Evolutionary conservation across 2,113 vertebrate genomes (phyloP), one percentile per base, ranked within the genome.

Genomic region (Drymodes brunneopygia): DNA sequence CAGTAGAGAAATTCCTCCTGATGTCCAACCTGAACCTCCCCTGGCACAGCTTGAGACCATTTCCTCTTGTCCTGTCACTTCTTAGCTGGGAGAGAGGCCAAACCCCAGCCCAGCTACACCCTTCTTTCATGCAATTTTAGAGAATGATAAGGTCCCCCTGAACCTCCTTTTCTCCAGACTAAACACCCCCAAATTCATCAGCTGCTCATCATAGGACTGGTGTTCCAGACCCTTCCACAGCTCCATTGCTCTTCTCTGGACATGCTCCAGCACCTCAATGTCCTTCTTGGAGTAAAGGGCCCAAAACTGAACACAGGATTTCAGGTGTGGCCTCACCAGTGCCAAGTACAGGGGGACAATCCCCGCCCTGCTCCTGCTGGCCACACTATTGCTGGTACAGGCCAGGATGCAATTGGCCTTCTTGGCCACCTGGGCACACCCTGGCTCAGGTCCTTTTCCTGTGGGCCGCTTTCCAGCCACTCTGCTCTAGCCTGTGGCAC

Each of bases 311-410:
- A 6, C 15, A 45, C 6, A n/a, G 45, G 38, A 60, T 53, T 45
- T 3, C 5, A 64, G 11, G 1, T 35, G 35, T 1, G 2, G 21
- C 23, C 23, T 51, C 45, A 11, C 19, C 44, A 20, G 2, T 7
- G 3, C 15, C 0, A 0, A 44, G 14, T 28, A 18, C 18, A 27
- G 10, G 5, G 6, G 11, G 3, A 8, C 42, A 71, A 40, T 35
- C 36, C 23, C 36, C 44, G 45, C 7, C 19, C 60, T 38, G 36
- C 1, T 24, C 36, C 86, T 73, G 51, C 51, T 88, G 51, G 12
- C 36, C 86, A 20, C 44, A 36, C 51, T 9, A 1, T 11, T 66
- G 61, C 51, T 73, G 67, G 6, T 4, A 9, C 44, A 73, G 51
- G 12, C 51, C 67, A 73, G 51, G 67, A 20, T 73, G 69, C 23